Base-by-base conservation (phyloP, 1,140 invertebrate species). In the Drosophila kohkoa region DNA sequence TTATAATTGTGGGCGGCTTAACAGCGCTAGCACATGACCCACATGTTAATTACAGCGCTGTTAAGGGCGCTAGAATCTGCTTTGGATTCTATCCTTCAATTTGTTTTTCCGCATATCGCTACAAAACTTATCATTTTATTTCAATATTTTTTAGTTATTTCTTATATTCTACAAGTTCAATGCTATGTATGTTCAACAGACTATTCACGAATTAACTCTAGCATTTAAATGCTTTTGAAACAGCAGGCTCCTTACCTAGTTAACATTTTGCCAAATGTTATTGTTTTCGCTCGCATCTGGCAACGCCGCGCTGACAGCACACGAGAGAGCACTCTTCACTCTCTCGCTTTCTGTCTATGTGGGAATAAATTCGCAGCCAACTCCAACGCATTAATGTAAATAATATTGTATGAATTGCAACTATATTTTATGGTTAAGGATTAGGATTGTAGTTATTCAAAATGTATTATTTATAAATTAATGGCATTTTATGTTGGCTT, bases 201-300 rank as follows among this genome's bases (percentile, higher is more conserved):
- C 20, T 11, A 30, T 25, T 13, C 11, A 43, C 41, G 5, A n/a
- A 1, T 43, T 43, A n/a, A 43, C 38, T 11, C 8, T 10, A n/a
- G 38, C 1, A 8, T 8, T n/a, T 4, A 41, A 41, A 6, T 13
- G 3, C 41, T 43, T 4, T 43, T 13, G 4, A 43, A 43, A n/a
- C 41, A 43, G 5, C 3, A 43, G 4, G 41, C n/a, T n/a, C 11
- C 7, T 8, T 35, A 1, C 11, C 3, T 8, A 57, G 59, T 71
- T 75, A 71, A 71, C 67, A 75, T 46, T 75, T 63, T 57, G 58
- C 13, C 32, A 6, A n/a, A 69, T 76, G 68, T 60, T 59, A 62
- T 25, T 8, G 57, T 62, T 72, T 25, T 25, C 20, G 11, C 32
- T 76, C 38, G 11, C 20, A 66, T 30, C 55, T 76, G 69, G 69